Percentiles rank a stretch among this genome's conserved stretches.
These are phyloP conservation scores for Spheniscus humboldti DNA, from an alignment of 2,797 vertebrate species.

Conservation along the genomic window DNA sequence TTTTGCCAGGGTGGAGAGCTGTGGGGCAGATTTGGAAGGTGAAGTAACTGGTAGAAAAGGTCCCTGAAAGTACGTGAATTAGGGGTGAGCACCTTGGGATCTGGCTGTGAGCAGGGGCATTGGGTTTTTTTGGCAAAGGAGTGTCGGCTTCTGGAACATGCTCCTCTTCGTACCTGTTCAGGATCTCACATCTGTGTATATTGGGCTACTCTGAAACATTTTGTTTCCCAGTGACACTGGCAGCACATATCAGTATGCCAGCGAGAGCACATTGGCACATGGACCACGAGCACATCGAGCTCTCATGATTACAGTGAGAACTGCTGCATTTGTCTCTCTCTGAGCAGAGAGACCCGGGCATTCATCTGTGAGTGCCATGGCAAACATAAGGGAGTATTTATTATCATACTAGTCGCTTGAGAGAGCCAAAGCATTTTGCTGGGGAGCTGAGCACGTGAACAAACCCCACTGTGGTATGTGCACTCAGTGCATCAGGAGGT, in stretches of 20 bases:
- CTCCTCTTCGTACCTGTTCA: background rate
- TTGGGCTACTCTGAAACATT: background rate
- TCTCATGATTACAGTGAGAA: accelerated
- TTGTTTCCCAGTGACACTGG: background rate
- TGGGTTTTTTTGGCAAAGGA: background rate
- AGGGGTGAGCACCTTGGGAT: background rate
- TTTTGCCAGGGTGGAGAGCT: constrained; percentile 21
- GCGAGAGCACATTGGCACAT: accelerated
- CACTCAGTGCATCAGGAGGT: background rate
- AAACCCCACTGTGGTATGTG: background rate
- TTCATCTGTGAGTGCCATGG: background rate
- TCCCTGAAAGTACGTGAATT: background rate
- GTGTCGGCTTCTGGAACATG: background rate
- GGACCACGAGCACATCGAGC: accelerated
- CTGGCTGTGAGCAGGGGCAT: background rate
- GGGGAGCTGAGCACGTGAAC: background rate
- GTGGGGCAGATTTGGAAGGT: background rate
- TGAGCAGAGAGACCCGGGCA: background rate
- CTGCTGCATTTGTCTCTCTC: background rate
- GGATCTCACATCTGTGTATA: background rate
- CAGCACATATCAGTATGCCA: background rate
- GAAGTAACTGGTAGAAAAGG: background rate
- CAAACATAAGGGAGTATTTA: background rate
- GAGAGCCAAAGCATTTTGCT: background rate
- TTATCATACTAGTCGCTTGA: background rate